Evolutionary conservation across 2,113 vertebrate genomes (phyloP), one percentile per base, ranked within the genome.

Genomic region (Halichoerus grypus): DNA sequence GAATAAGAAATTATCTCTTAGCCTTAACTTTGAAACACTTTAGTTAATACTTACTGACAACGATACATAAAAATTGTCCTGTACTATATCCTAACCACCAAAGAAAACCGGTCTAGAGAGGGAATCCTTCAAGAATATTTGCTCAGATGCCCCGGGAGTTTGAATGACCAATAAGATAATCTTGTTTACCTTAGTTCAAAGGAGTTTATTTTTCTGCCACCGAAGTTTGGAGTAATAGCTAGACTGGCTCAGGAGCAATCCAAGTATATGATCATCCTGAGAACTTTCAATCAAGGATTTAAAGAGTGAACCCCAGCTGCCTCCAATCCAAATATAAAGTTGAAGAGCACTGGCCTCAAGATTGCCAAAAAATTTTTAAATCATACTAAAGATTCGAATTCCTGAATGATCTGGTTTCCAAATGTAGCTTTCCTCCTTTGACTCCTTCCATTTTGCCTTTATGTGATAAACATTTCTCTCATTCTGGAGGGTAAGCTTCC

Each of bases 391-490:
- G 46, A 89, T 93, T 88, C 22, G 80, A 0, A 90, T 96, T 95
- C 63, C 85, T 71, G 13, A 82, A 46, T 83, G 31, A 55, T 93
- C 19, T 93, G 19, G 18, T 93, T 95, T 96, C 46, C 39, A 65
- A 26, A 76, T 36, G 76, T 91, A 80, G 36, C 12, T 96, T 94
- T 81, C 42, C 55, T 92, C 55, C n/a, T 79, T 85, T 85, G 63
- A 87, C 59, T 21, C 1, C 36, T 88, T 94, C n/a, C 65, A 71
- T 95, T 90, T 97, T 91, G 42, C 24, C 31, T 76, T 94, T 84
- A 4, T 42, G 61, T 89, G 51, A 74, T 69, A 85, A 95, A 85
- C 6, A 28, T 81, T 81, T 94, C 33, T 61, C 26, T 88, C 69
- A 42, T 79, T 61, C 63, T 86, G 69, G 39, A 65, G 79, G 69